These are phyloP conservation scores for Aphelinus atriplicis DNA, from an alignment of 1,140 invertebrate genomes.

Conservation along the genomic window DNA sequence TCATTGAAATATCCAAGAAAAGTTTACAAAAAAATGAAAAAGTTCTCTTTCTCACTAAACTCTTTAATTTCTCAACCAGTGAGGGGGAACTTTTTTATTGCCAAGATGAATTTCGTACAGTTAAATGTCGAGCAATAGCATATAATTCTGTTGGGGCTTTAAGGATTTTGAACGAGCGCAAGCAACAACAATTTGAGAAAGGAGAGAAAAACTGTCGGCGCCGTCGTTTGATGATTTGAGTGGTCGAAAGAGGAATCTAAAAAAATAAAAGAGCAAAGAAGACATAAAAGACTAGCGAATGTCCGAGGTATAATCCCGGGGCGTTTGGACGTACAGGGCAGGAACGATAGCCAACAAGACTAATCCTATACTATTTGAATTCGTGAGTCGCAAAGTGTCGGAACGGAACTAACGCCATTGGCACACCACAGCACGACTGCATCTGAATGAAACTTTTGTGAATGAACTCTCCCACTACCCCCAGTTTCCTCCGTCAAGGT, in stretches of 20 bases:
- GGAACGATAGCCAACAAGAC: neutral
- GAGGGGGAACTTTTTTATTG: no score
- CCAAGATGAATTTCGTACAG: no score
- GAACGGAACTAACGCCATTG: constrained; percentile 44
- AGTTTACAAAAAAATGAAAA: no score
- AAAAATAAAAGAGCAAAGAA: constrained; percentile 6
- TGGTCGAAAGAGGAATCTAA: neutral
- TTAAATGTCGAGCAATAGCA: no score
- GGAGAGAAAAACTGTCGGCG: constrained; percentile 3
- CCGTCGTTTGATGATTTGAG: constrained; percentile 7
- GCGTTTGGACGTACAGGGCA: neutral
- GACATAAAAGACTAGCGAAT: neutral
- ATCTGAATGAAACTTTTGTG: constrained; percentile 8
- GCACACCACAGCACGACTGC: neutral
- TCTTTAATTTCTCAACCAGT: no score
- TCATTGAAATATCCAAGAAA: no score
- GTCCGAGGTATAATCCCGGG: constrained; percentile 20
- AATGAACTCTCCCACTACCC: constrained; percentile 27
- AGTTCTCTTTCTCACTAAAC: no score
- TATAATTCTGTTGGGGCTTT: no score
- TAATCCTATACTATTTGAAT: constrained; percentile 38
- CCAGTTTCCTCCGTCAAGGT: neutral
- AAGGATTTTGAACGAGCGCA: no score
- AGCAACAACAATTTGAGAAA: neutral
- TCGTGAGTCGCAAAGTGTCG: constrained; percentile 34